Evolutionary conservation across 2,113 vertebrate species (phyloP).

Genomic region (Typhlomys cinereus): DNA sequence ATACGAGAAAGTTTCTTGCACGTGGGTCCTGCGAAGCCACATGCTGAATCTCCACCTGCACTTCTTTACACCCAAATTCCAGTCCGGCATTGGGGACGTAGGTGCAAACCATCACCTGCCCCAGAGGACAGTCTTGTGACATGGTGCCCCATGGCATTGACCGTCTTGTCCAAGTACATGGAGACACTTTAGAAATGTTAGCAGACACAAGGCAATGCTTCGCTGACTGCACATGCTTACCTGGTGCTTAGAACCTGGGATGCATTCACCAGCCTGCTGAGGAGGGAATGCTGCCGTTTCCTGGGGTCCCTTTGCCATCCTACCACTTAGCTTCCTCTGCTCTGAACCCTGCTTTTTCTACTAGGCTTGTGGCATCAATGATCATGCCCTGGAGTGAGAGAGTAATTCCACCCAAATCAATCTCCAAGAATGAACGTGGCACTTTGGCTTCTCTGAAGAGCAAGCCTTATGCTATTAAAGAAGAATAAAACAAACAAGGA

Average conservation of each 20-base stretch:
- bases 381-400: no score
- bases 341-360: neutral
- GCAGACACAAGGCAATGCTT: no score
- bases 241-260: fast-evolving
- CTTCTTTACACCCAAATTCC: neutral
- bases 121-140: neutral
- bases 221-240: fast-evolving
- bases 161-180: neutral
- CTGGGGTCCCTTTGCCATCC: no score
- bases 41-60: no score
- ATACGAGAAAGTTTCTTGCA: no score
- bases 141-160: fast-evolving
- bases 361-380: neutral
- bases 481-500: no score
- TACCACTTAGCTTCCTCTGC: neutral
- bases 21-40: no score
- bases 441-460: fast-evolving
- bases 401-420: neutral
- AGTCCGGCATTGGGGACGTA: neutral
- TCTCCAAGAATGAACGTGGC: neutral
- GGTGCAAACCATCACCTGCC: neutral
- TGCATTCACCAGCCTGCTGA: neutral
- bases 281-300: neutral
- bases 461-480: no score
- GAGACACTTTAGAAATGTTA: neutral